Evolutionary conservation across 2,113 vertebrate species (phyloP), one percentile per base, ranked within the genome.

Genomic region (Lamprologus lemairii): DNA sequence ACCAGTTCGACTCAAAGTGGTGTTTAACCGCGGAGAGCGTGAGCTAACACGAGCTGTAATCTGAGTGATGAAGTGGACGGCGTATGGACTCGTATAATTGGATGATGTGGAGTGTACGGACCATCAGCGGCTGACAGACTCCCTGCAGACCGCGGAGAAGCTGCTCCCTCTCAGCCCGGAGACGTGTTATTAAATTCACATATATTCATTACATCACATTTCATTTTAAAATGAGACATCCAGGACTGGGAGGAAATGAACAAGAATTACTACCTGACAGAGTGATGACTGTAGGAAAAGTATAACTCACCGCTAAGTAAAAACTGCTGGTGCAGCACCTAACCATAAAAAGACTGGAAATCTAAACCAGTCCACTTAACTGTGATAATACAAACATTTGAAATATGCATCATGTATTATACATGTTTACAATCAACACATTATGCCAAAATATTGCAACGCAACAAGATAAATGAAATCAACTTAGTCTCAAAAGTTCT

Each of bases 141-240:
- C 83, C 87, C 82, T 37, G 73, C 80, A 63, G 89, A 85, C 60
- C 10, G 31, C 51, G 55, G 63, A 73, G 71, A 40, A 80, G 45
- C 87, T 45, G 54, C 79, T 68, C 35, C 68, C 55, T 51, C 73
- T 83, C 55, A 83, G 37, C 51, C 33, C 17, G 11, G 14, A 82
- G 58, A 45, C 40, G 53, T 53, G 54, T 92, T 78, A 90, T 86
- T 82, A 81, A 91, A 89, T 85, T 85, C 86, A 81, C 65, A 81
- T 73, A 81, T 88, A 87, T 85, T 82, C 87, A 87, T 91, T 84
- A 88, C 37, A 88, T 87, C 80, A 58, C 85, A 86, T 82, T 87
- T 86, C 65, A 80, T 75, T 80, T 53, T 84, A n/a, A 80, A 84
- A 85, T 85, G 73, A 87, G 68, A 87, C 86, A 13, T 75, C 42